Base-by-base conservation (phyloP, 2,113 vertebrate genomes). In the Ceyx melanurus region DNA sequence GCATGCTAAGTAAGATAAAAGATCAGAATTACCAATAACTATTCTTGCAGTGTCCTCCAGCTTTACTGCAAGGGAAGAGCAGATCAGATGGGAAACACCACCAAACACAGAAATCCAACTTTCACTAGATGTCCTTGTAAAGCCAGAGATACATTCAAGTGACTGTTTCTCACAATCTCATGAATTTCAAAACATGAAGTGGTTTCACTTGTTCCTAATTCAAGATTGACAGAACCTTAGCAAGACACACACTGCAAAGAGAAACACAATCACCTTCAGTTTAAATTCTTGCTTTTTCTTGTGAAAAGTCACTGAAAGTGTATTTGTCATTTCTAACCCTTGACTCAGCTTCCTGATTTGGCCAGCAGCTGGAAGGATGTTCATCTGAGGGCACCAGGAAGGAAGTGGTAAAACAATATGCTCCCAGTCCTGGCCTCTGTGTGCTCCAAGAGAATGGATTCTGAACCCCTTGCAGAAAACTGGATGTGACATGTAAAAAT, bases 381-480 rank as follows among this genome's bases (percentile, higher is more conserved):
- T 75, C 82, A 82, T 50, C 53, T 7, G 3, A 85, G 53, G 43
- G 71, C 35, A 84, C 1, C 0, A 87, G 81, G 92, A 93, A 72
- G 81, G 86, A 94, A 95, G 80, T n/a, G 29, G 50, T 58, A 76
- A 68, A 93, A 94, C 84, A 91, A 81, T 46, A 70, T 7, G 10
- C 64, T 86, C 72, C 31, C 35, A 85, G 81, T 31, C 68, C 51
- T 33, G 43, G 77, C 42, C 65, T 23, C 68, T 28, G 40, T 6
- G 0, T 54, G 15, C 70, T 78, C 42, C 62, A 18, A 74, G 40
- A 62, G 28, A 72, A 82, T 13, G 33, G 37, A 93, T 68, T 94
- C 57, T 35, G 51, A 92, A 77, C 23, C 23, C 54, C 45, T 1
- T 21, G 11, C 31, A 75, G 40, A 37, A 42, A 78, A 65, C 1